Evolutionary conservation across 1,140 invertebrate genomes (phyloP), one percentile per base, ranked within the genome.

Genomic region (Brachionus plicatilis): DNA sequence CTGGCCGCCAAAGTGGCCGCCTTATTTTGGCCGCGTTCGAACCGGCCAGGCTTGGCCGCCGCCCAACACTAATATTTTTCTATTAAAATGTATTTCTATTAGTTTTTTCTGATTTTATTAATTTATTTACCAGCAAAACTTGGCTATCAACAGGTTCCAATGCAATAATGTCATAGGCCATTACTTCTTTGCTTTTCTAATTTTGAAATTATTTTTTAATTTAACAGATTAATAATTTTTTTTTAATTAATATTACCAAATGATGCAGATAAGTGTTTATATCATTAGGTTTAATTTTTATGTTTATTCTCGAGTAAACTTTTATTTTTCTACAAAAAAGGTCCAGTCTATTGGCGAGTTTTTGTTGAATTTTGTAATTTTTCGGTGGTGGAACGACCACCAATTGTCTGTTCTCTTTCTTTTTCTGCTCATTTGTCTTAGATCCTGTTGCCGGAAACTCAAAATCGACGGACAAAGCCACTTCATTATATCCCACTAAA

Each of bases 211-310:
- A 33, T 37, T 37, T 37, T 37, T 29, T 29, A 29, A 29, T 29
- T 17, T 14, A 12, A 50, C n/a, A 0, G 14, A 37, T 79, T 79
- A 33, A 80, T 0, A 80, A 20, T 17, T 75, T 5, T 43, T 27
- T 5, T 50, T 37, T 3, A 14, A n/a, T 29, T 47, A 37, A 24
- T 29, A 14, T 82, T 82, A 82, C 79, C 53, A 82, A 68, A 65
- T 82, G 79, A 68, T 82, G 79, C 17, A 82, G 53, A 65, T 66
- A 68, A 43, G 50, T 37, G 43, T 45, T 82, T 41, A 82, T 82
- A 65, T 82, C 79, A 27, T 9, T 65, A 3, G 79, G 79, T 47
- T 68, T 82, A 37, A 82, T 65, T 82, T 65, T 82, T n/a, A 82
- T 66, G 14, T 82, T 82, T 60, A 82, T 82, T 37, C 79, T 37